Percentiles rank a stretch among this genome's conserved stretches.
Conservation (phyloP, 2,797 vertebrate genomes). For the Alfaro cultratus region DNA sequence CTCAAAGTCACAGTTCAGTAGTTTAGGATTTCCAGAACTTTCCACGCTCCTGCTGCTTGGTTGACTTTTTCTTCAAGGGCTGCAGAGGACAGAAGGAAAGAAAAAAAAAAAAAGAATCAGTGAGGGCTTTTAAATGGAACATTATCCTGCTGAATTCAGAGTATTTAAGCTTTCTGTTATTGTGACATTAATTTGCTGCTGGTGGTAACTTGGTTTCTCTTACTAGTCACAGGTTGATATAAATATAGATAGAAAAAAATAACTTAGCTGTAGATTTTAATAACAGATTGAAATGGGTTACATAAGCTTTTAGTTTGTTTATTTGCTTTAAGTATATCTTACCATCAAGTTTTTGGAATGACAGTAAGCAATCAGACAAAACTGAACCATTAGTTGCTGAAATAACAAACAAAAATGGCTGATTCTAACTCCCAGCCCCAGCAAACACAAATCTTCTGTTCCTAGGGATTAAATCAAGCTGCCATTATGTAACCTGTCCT, state of each 20-base stretch:
- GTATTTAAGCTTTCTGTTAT: neutral
- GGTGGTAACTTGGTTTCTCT: neutral
- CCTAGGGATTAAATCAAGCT: constrained; percentile 23
- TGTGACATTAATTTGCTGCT: constrained; percentile 5
- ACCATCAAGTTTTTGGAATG: neutral
- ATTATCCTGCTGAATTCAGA: neutral
- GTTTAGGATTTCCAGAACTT: constrained; percentile 84
- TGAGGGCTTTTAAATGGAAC: neutral
- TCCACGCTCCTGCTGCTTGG: constrained; percentile 71
- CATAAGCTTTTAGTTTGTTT: constrained; percentile 1
- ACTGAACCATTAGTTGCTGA: constrained; percentile 37
- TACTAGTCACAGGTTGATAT: neutral
- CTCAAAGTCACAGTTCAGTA: constrained; percentile 81
- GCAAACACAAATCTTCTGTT: constrained; percentile 37
- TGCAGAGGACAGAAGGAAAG: constrained; percentile 46
- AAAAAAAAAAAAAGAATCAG: constrained; percentile 14
- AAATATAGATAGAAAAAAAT: constrained; percentile 14
- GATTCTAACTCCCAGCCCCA: constrained; percentile 36
- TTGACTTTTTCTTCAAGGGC: constrained; percentile 78
- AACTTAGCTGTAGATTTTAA: constrained; percentile 2
- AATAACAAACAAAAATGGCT: constrained; percentile 21
- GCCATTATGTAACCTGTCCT: constrained; percentile 28
- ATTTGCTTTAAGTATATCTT: neutral
- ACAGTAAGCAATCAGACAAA: constrained; percentile 13
- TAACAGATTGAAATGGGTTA: constrained; percentile 33